Evolutionary conservation across 1,140 invertebrate species (phyloP).

Genomic region (Scaptomyza hsui): DNA sequence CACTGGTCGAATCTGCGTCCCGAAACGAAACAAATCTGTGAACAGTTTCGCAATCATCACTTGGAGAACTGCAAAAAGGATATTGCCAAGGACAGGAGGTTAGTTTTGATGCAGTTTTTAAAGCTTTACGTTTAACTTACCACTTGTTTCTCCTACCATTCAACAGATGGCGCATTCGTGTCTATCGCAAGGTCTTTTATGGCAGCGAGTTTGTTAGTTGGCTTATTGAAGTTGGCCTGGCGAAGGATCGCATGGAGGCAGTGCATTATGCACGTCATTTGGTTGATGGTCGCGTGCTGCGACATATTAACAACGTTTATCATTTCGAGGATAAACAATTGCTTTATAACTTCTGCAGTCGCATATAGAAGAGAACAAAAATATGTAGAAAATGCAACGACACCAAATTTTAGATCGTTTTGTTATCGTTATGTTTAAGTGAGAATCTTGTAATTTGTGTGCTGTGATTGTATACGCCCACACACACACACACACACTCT

Average conservation of each 20-base stretch:
- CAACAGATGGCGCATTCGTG: conserved; percentile 88
- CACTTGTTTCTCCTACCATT: conserved; percentile 3
- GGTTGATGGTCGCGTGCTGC: conserved; percentile 91
- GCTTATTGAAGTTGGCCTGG: conserved; percentile 91
- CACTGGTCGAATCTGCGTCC: conserved; percentile 89
- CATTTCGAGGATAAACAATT: conserved; percentile 91
- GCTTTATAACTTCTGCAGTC: conserved; percentile 88
- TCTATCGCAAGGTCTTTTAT: conserved; percentile 91
- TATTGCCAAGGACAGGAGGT: conserved; percentile 89
- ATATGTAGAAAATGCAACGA: conserved; percentile 55
- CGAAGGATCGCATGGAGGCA: conserved; percentile 90
- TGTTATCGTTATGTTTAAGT: conserved; percentile 51
- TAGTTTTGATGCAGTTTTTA: not conserved
- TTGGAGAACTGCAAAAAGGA: conserved; percentile 91
- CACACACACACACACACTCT: conserved; percentile 14
- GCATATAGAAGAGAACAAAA: conserved; percentile 56
- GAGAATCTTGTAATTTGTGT: conserved; percentile 62
- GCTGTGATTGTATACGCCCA: conserved; percentile 72
- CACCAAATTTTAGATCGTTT: conserved; percentile 73
- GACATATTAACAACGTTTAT: conserved; percentile 92
- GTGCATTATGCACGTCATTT: conserved; percentile 92
- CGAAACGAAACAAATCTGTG: conserved; percentile 92
- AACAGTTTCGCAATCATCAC: conserved; percentile 94
- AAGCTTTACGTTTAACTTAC: not conserved
- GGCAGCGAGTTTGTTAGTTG: conserved; percentile 94